Evolutionary conservation across 2,888 invertebrate species (phyloP).

Genomic region (Autographa pulchrina): DNA sequence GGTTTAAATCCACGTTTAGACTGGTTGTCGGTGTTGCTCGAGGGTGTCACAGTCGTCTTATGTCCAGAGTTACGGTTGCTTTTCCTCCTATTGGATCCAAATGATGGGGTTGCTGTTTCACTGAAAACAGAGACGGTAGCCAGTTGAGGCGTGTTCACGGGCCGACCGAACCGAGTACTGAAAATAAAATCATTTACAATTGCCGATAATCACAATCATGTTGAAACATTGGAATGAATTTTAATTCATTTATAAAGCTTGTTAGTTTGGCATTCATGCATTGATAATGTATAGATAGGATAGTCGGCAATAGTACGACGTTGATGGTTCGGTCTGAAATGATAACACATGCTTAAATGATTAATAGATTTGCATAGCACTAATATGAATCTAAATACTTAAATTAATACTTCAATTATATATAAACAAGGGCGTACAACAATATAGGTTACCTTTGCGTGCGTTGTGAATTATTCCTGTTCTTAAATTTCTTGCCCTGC

Average conservation of each 20-base stretch:
- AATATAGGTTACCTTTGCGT: constrained; percentile 78
- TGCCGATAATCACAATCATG: constrained; percentile 52
- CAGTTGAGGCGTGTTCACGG: constrained; percentile 89
- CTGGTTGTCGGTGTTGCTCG: constrained; percentile 80
- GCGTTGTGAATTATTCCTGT: constrained; percentile 79
- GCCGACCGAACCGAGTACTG: constrained; percentile 85
- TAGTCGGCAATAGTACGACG: constrained; percentile 64
- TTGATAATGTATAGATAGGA: constrained; percentile 41
- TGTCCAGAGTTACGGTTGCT: constrained; percentile 82
- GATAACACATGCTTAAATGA: constrained; percentile 19
- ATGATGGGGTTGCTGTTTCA: constrained; percentile 87
- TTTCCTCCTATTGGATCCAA: constrained; percentile 86
- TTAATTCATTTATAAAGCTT: constrained; percentile 17
- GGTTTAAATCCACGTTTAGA: constrained; percentile 92
- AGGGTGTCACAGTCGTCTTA: constrained; percentile 81
- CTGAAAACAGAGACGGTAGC: constrained; percentile 92
- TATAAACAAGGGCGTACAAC: constrained; percentile 7
- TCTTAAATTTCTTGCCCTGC: constrained; percentile 85
- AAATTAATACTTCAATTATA: too few relatives aligned
- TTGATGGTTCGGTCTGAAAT: constrained; percentile 24
- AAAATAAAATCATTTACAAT: constrained; percentile 75
- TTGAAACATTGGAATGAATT: background rate
- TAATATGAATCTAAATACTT: background rate
- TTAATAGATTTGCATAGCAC: background rate
- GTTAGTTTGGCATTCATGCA: constrained; percentile 35